A percentile compares a stretch with the other conserved stretches of the same genome.
Conservation (phyloP, 1,140 invertebrate species). For the Anastrepha obliqua region DNA sequence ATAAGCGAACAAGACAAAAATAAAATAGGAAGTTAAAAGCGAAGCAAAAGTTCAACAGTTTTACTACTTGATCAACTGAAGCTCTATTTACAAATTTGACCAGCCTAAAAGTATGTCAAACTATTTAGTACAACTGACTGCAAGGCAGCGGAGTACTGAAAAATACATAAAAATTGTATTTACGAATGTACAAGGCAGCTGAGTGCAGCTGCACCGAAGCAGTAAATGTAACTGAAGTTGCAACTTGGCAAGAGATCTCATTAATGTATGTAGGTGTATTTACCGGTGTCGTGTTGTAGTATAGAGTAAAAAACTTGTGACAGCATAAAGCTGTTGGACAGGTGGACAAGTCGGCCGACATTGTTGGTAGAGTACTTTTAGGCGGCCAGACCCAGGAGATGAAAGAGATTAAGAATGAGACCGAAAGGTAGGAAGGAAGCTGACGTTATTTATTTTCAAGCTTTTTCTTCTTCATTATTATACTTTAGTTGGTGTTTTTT, state of each 20-base stretch:
- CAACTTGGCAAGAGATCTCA: not conserved
- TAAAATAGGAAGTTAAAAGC: not conserved
- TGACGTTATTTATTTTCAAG: too few species aligned
- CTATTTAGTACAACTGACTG: not conserved
- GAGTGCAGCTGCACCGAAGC: not conserved
- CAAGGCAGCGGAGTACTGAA: not conserved
- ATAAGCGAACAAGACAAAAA: not conserved
- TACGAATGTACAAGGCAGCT: not conserved
- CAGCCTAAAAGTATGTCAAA: not conserved
- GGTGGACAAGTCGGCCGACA: too few species aligned
- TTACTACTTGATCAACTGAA: not conserved
- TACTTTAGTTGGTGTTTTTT: too few species aligned
- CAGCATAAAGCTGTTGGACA: too few species aligned
- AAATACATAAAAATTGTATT: not conserved
- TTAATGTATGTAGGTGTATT: not conserved
- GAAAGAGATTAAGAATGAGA: too few species aligned
- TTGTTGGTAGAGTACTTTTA: too few species aligned
- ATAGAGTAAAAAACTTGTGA: too few species aligned
- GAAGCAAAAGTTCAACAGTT: too few species aligned
- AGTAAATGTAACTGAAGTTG: not conserved
- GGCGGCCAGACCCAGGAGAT: too few species aligned
- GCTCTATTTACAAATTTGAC: not conserved
- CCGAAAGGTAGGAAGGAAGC: too few species aligned
- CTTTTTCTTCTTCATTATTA: too few species aligned
- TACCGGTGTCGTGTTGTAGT: too few species aligned